Evolutionary conservation across 2,888 invertebrate species (phyloP), one percentile per base, ranked within the genome.

Genomic region (Scaptodrosophila latifasciaeformis): DNA sequence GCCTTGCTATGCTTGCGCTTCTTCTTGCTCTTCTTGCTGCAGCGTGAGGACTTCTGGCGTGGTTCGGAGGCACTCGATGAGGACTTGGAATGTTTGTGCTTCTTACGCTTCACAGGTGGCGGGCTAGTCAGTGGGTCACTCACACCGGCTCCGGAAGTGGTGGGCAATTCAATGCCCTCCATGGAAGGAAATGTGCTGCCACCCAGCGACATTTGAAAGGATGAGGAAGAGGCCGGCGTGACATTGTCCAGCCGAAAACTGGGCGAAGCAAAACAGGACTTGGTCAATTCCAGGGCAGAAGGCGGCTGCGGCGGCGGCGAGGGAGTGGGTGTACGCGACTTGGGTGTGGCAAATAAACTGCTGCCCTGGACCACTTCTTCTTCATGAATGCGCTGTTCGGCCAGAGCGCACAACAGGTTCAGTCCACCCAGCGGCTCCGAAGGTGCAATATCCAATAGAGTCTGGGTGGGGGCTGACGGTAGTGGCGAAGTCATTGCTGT

Each of bases 311-410:
- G 47, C 17, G 61, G 19, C 7, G 54, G 40, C 10, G 56, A 52
- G 0, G 75, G 75, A 1, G 76, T 61, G 1, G 79, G 75, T 7
- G 67, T 62, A 1, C 79, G 70, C 21, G 79, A 79, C 2, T 68
- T 64, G 19, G 69, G 63, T 15, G 75, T 68, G 37, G 70, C 58
- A 61, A 77, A 77, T 2, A 77, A 55, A 43, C 74, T 65, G n/a
- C 79, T 62, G n/a, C 79, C 76, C 50, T 76, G 80, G 13, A 70
- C 76, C 18, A 66, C 81, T 67, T 67, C 92, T 83, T 94, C 94
- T 77, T 94, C 93, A 87, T 92, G 90, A 62, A 94, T 92, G 65
- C 94, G 89, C 80, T 95, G 94, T 80, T 95, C 95, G 0, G 95
- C 96, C 55, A 95, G 87, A 6, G 94, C 94, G 83, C 95, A 95